phyloP scores from a whole-genome alignment of 1,140 invertebrate genomes.

The Hypothenemus hampei region DNA sequence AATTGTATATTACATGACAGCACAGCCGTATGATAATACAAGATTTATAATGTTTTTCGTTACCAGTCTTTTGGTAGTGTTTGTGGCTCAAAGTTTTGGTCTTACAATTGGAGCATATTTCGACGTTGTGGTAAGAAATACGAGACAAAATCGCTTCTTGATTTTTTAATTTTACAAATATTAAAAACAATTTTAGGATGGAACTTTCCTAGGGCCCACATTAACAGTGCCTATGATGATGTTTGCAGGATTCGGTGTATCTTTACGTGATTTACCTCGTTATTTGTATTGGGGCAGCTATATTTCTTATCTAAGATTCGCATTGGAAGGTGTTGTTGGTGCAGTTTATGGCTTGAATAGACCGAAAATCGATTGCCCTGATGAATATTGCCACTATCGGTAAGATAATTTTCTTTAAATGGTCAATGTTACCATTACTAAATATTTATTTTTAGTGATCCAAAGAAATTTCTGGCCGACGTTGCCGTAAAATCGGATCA shows the following conservation, averaged over 20 bases:
- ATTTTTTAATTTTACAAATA: background rate
- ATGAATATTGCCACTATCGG: conserved; percentile 71
- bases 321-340: conserved; percentile 76
- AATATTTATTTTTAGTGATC: conserved; percentile 54
- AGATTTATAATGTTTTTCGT: conserved; percentile 79
- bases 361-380: conserved; percentile 55
- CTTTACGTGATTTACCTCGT: conserved; percentile 65
- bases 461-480: conserved; percentile 68
- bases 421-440: background rate
- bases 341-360: conserved; percentile 78
- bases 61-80: conserved; percentile 73
- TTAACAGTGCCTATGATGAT: conserved; percentile 81
- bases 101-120: conserved; percentile 82
- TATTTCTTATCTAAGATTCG: conserved; percentile 81
- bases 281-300: conserved; percentile 86
- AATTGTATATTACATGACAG: conserved; percentile 83
- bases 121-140: conserved; percentile 67
- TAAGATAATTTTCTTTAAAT: conserved; percentile 41
- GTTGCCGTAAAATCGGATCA: conserved; percentile 74
- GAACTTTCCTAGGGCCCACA: conserved; percentile 74
- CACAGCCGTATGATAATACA: conserved; percentile 69
- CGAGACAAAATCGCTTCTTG: background rate
- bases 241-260: conserved; percentile 80
- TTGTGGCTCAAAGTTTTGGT: conserved; percentile 85
- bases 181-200: conserved; percentile 60